These are phyloP conservation scores for Tethea ocularis DNA, from an alignment of 2,888 invertebrate genomes.

Conservation along the genomic window DNA sequence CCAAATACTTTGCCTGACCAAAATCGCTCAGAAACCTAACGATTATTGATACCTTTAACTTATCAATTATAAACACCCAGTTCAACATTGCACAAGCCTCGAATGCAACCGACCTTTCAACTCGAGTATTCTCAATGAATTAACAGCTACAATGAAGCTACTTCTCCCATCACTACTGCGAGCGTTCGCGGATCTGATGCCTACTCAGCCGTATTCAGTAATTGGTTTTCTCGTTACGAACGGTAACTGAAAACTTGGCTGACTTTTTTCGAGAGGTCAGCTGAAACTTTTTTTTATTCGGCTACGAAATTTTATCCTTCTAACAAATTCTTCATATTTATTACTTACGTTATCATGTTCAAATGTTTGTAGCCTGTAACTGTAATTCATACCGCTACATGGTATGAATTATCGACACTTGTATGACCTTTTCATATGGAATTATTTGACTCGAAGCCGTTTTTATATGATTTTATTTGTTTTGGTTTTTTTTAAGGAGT, in stretches of 20 bases:
- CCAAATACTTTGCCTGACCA: no score
- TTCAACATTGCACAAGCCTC: background rate
- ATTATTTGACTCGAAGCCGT: no score
- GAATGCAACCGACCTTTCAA: background rate
- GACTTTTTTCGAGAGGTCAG: slow-evolving; percentile 23
- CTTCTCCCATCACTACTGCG: background rate
- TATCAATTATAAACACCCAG: background rate
- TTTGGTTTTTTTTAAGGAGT: no score
- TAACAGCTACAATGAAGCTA: background rate
- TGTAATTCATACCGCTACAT: no score
- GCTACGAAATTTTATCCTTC: background rate
- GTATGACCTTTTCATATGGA: no score
- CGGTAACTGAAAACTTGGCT: slow-evolving; percentile 29
- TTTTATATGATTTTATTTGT: no score
- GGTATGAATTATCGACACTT: no score
- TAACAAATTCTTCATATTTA: background rate
- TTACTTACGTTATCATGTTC: background rate
- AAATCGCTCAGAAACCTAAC: no score
- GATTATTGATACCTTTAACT: background rate
- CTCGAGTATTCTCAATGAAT: background rate
- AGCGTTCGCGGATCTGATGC: slow-evolving; percentile 14
- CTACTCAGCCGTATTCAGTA: slow-evolving; percentile 46
- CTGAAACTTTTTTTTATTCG: slow-evolving; percentile 19
- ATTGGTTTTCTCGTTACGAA: slow-evolving; percentile 49
- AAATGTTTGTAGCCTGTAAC: background rate